A percentile compares a stretch with the other conserved stretches of the same genome.
Conservation (phyloP, 2,888 invertebrate species). For the Pandemis heparana region DNA sequence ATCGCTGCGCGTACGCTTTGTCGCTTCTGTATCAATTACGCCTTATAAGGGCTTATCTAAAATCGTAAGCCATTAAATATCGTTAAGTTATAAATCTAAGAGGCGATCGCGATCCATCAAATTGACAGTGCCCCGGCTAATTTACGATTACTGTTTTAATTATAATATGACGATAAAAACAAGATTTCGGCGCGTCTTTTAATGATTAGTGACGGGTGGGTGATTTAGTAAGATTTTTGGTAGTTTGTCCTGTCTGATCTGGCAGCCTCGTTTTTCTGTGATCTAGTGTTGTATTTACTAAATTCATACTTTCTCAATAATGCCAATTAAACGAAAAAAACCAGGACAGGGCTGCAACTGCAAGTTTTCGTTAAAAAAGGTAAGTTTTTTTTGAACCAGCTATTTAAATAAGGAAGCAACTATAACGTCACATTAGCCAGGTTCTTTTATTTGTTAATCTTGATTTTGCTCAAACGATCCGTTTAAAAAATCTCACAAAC, state of each 20-base stretch:
- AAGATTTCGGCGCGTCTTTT: constrained; percentile 24
- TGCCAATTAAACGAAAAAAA: too few relatives aligned
- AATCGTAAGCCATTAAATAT: constrained; percentile 54
- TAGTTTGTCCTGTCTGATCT: neutral
- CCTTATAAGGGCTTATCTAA: constrained; percentile 39
- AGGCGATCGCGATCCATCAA: constrained; percentile 53
- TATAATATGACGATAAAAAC: constrained; percentile 26
- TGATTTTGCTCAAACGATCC: too few relatives aligned
- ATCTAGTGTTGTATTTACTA: neutral
- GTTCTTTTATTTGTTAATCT: too few relatives aligned
- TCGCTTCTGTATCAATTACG: constrained; percentile 20
- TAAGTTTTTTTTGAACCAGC: too few relatives aligned
- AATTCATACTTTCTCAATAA: too few relatives aligned
- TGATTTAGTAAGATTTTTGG: neutral
- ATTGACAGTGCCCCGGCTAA: constrained; percentile 48
- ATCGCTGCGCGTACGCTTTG: neutral
- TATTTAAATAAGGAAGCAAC: too few relatives aligned
- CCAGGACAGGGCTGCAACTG: too few relatives aligned
- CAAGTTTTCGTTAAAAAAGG: too few relatives aligned
- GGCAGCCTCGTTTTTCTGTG: neutral
- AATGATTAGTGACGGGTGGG: neutral
- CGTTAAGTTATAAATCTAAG: constrained; percentile 53
- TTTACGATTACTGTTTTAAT: constrained; percentile 26
- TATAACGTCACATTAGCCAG: too few relatives aligned
- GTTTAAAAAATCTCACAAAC: too few relatives aligned